Conservation (phyloP, 2,797 vertebrate species). For the Gallinago nigripennis region DNA sequence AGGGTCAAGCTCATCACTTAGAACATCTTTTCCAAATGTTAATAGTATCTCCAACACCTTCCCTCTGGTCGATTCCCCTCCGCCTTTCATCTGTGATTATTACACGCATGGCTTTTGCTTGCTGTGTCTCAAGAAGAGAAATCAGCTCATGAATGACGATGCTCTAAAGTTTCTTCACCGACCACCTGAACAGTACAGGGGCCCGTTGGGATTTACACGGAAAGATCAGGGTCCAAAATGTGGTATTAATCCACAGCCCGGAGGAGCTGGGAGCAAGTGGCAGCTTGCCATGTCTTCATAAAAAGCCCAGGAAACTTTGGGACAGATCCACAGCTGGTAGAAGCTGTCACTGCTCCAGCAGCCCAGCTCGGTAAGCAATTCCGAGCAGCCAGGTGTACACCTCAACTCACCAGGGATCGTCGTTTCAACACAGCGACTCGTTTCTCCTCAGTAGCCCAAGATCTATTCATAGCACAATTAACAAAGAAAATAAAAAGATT, state of each 20-base stretch:
- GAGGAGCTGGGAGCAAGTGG: not conserved
- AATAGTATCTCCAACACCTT: not conserved
- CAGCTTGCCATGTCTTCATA: not conserved
- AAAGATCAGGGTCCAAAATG: conserved; percentile 1
- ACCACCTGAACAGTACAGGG: not conserved
- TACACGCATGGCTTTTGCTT: not conserved
- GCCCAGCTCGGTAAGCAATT: conserved; percentile 19
- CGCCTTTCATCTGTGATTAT: not conserved
- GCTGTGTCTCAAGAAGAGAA: not conserved
- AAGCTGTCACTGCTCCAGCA: conserved; percentile 32
- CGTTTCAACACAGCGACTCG: not conserved
- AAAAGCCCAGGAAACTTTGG: conserved; percentile 41
- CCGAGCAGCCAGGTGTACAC: conserved; percentile 50
- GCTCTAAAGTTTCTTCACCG: not conserved
- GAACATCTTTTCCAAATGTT: not conserved
- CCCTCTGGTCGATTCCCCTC: not conserved
- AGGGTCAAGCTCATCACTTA: not conserved
- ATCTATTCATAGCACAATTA: conserved; percentile 51
- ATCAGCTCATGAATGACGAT: not conserved
- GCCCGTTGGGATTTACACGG: not conserved
- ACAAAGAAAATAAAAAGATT: conserved; percentile 31
- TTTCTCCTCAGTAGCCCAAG: conserved; percentile 10
- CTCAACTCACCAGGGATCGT: conserved; percentile 35
- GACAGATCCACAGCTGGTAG: conserved; percentile 21
- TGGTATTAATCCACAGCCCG: not conserved